phyloP scores from a whole-genome alignment of 2,888 invertebrate genomes.

The Amphipoea oculea region DNA sequence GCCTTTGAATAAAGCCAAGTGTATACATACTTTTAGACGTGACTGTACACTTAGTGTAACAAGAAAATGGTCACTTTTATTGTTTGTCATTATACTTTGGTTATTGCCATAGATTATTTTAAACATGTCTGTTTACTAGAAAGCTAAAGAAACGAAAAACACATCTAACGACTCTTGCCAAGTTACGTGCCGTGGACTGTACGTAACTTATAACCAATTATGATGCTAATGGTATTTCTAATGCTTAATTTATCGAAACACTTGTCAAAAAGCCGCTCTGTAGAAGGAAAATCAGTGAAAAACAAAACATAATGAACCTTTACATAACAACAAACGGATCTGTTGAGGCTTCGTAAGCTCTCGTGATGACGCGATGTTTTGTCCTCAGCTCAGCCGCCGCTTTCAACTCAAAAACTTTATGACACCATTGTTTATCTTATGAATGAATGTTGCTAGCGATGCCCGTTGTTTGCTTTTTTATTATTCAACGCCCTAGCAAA shows the following conservation, averaged over 20 bases:
- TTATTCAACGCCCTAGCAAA: constrained; percentile 26
- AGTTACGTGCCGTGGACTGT: neutral
- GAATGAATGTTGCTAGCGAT: constrained; percentile 48
- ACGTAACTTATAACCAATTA: neutral
- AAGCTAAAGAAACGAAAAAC: too few species aligned
- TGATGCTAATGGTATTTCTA: neutral
- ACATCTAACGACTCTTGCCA: too few species aligned
- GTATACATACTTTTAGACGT: too few species aligned
- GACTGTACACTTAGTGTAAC: too few species aligned
- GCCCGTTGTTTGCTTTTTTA: constrained; percentile 50
- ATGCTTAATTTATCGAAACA: neutral
- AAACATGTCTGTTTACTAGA: too few species aligned
- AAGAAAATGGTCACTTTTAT: too few species aligned
- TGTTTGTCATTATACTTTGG: too few species aligned
- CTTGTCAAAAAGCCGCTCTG: neutral
- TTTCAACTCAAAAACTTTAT: constrained; percentile 62
- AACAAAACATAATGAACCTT: constrained; percentile 31
- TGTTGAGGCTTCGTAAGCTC: constrained; percentile 27
- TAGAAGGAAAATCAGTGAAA: constrained; percentile 1
- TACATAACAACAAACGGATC: constrained; percentile 27
- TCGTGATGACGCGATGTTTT: constrained; percentile 38
- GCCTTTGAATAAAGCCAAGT: too few species aligned
- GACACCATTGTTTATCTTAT: constrained; percentile 59
- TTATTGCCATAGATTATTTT: too few species aligned
- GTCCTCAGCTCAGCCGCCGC: constrained; percentile 38